Evolutionary conservation across 2,888 invertebrate species (phyloP).

Genomic region (Noctua janthina): DNA sequence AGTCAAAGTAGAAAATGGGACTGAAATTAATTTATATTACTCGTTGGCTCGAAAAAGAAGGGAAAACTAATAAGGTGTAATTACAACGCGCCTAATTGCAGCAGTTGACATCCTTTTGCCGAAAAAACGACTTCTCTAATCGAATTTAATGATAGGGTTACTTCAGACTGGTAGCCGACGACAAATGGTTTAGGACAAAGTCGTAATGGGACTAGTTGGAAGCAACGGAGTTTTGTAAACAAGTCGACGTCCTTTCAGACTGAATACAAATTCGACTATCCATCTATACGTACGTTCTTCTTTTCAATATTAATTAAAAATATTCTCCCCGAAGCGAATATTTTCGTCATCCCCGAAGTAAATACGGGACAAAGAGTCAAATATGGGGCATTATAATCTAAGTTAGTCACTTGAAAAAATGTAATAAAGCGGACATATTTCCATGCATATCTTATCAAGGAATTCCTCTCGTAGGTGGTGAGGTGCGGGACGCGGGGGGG

Average conservation of each 20-base stretch:
- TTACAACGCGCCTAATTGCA: constrained; percentile 83
- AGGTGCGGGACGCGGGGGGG: constrained; percentile 67
- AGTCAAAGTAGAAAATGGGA: constrained; percentile 75
- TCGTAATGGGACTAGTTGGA: constrained; percentile 18
- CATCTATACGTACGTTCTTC: background rate
- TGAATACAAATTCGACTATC: background rate
- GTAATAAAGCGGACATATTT: constrained; percentile 89
- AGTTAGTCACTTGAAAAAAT: constrained; percentile 83
- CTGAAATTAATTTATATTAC: constrained; percentile 82
- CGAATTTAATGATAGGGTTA: constrained; percentile 85
- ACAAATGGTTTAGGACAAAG: constrained; percentile 44
- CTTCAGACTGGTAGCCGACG: constrained; percentile 45
- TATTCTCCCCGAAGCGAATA: constrained; percentile 9
- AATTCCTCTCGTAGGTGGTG: constrained; percentile 81
- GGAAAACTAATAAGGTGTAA: constrained; percentile 84
- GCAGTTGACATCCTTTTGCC: constrained; percentile 84
- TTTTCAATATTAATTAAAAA: constrained; percentile 31
- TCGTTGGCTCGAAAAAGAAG: constrained; percentile 74
- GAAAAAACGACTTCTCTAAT: constrained; percentile 79
- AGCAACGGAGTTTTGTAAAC: constrained; percentile 1
- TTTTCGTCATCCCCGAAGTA: constrained; percentile 27
- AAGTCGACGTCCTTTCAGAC: background rate
- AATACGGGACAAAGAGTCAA: constrained; percentile 66
- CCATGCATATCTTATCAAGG: constrained; percentile 88
- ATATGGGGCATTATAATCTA: constrained; percentile 72